Base-by-base conservation (phyloP, 2,797 vertebrate species). In the Pempheris klunzingeri region DNA sequence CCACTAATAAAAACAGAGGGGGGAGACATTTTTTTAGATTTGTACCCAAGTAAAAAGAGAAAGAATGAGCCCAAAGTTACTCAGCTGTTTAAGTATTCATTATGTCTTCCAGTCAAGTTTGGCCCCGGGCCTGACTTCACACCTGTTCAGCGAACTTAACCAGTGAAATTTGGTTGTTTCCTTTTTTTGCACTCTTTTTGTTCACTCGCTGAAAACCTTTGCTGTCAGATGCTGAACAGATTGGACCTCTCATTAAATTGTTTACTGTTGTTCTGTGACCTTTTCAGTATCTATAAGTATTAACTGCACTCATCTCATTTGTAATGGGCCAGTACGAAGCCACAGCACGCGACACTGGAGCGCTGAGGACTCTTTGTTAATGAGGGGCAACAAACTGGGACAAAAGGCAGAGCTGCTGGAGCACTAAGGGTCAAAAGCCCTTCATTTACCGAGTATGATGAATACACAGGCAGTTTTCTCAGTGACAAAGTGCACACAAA, bases 71-170 rank as follows among this genome's bases (percentile, higher is more conserved):
- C 41, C 11, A 36, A 59, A 87, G 81, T 77, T 55, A 72, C 50
- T 78, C 34, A 2, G 77, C 79, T 80, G 76, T 62, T 80, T 22
- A 46, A 75, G 66, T 66, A 77, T 80, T 86, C 63, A 84, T 82
- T 47, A 54, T 50, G 67, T 44, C 77, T 32, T 78, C 26, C 62
- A 64, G 82, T 62, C 70, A 69, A 36, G 58, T 62, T 43, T 49
- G 61, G 50, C 68, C 22, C 57, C 24, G 2, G 63, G 76, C 65
- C 55, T 43, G 71, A 46, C 66, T 44, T 46, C 77, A 52, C 32
- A 58, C 59, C 54, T 60, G 63, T 52, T 50, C 12, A 36, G 10
- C 36, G 18, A 69, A 76, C 66, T 78, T 75, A 78, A 74, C n/a
- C 61, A 60, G 72, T 69, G 7, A 70, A 85, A 80, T 22, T n/a